These are phyloP conservation scores for Chloroceryle amazona DNA, from an alignment of 2,797 vertebrate genomes.

Conservation along the genomic window DNA sequence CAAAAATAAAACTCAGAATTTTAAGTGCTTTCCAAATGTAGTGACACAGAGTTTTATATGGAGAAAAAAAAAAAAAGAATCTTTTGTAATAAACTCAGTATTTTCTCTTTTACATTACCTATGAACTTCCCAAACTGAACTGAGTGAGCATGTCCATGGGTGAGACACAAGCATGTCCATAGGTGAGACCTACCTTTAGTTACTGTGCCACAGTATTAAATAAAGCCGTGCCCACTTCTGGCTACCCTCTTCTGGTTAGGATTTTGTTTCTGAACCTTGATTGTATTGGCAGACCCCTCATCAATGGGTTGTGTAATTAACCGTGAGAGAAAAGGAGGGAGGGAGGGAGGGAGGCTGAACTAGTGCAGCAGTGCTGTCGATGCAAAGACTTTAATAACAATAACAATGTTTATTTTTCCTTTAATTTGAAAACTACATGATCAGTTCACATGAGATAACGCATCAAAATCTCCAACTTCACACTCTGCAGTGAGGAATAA, in stretches of 20 bases:
- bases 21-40: constrained; percentile 25
- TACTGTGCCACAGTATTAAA: not conserved
- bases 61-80: not conserved
- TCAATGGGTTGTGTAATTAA: not conserved
- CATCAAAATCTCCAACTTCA: not conserved
- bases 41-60: not conserved
- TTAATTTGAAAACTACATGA: not conserved
- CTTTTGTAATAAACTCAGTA: not conserved
- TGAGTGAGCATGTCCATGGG: not conserved
- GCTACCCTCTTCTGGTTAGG: not conserved
- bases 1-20: constrained; percentile 25
- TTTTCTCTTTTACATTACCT: not conserved
- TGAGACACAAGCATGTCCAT: not conserved
- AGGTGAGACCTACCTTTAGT: not conserved
- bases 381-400: not conserved
- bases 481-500: not conserved
- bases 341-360: not conserved
- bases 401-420: not conserved
- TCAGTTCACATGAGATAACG: not conserved
- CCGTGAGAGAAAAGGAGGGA: not conserved
- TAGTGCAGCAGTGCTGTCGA: accelerated
- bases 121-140: not conserved
- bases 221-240: not conserved
- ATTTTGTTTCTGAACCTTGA: not conserved
- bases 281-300: not conserved